These are phyloP conservation scores for Parotia lawesii DNA, from an alignment of 2,113 vertebrate species.

Conservation along the genomic window DNA sequence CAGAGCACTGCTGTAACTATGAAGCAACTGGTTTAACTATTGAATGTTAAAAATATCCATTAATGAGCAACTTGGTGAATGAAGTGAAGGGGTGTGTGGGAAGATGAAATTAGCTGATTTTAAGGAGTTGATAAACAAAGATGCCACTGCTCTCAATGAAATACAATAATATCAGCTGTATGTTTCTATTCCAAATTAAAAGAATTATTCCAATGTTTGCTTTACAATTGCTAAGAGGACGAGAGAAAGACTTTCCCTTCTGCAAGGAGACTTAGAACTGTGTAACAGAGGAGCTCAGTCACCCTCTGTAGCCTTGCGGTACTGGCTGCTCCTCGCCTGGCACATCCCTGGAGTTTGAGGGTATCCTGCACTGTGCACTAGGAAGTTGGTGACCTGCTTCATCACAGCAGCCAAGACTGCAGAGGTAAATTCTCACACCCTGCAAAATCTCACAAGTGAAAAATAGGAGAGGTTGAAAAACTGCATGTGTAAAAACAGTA, in stretches of 20 bases:
- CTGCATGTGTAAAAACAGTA: neutral
- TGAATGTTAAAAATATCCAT: neutral
- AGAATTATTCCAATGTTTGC: neutral
- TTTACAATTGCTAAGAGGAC: neutral
- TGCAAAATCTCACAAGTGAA: neutral
- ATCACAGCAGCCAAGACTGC: neutral
- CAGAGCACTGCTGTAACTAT: neutral
- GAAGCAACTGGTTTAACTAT: neutral
- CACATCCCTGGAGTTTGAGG: neutral
- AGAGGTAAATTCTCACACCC: neutral
- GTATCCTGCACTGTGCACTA: neutral
- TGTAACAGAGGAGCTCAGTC: neutral
- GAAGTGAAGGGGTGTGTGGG: neutral
- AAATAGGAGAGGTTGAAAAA: neutral
- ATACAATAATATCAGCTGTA: neutral
- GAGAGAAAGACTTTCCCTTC: neutral
- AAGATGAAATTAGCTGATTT: conserved; percentile 22
- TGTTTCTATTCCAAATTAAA: neutral
- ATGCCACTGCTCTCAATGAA: neutral
- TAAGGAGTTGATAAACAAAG: conserved; percentile 1
- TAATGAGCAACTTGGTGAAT: conserved; percentile 14
- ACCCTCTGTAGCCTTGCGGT: neutral
- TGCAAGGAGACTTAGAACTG: neutral
- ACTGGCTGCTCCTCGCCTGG: neutral
- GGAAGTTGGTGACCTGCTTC: neutral